A percentile compares a stretch with the other conserved stretches of the same genome.
Evolutionary conservation across 2,113 vertebrate species (phyloP).

Genomic region (Lepidothrix coronata): DNA sequence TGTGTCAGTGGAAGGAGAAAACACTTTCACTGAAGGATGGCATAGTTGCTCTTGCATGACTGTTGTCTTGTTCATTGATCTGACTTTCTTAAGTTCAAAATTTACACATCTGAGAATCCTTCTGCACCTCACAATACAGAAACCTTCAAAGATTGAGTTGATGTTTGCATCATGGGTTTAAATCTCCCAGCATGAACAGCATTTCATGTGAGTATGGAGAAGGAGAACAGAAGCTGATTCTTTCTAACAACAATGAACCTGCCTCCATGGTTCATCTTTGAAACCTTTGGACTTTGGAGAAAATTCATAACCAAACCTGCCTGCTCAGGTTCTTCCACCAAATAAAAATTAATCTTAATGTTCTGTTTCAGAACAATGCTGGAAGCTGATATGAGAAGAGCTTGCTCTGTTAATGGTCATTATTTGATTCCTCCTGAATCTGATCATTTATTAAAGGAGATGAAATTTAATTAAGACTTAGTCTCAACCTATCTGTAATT

Average conservation of each 20-base stretch:
- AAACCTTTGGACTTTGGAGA: neutral
- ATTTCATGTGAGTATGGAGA: neutral
- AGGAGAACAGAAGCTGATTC: neutral
- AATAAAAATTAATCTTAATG: neutral
- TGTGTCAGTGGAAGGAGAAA: neutral
- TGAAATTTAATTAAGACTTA: constrained; percentile 28
- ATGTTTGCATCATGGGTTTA: constrained; percentile 12
- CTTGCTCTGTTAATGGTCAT: neutral
- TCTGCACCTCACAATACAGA: constrained; percentile 20
- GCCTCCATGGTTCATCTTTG: neutral
- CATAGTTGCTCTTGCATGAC: constrained; percentile 49
- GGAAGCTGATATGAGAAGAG: neutral
- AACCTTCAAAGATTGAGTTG: constrained; percentile 40
- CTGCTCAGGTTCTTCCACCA: neutral
- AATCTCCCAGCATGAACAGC: neutral
- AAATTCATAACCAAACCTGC: neutral
- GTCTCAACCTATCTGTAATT: constrained; percentile 23
- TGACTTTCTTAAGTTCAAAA: constrained; percentile 50
- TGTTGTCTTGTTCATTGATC: constrained; percentile 49
- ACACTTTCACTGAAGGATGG: neutral
- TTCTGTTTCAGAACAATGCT: neutral
- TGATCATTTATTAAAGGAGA: neutral
- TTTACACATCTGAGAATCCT: constrained; percentile 53
- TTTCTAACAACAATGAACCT: neutral
- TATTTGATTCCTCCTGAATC: neutral